phyloP scores from a whole-genome alignment of 2,797 vertebrate genomes.

The Pteronotus mesoamericanus region DNA sequence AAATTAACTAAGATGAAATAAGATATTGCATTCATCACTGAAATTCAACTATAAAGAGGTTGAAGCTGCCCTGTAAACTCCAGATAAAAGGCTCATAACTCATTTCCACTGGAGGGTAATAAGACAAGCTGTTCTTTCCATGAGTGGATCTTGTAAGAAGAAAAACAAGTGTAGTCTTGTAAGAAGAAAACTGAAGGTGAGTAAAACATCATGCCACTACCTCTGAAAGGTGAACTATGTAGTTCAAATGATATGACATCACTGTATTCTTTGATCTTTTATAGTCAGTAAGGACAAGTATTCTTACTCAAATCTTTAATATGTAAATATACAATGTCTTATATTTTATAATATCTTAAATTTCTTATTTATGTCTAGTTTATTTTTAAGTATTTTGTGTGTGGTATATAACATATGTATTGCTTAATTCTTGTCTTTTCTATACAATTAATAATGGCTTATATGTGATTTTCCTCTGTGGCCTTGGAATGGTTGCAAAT shows the following conservation, averaged over 20 bases:
- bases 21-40: constrained; percentile 47
- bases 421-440: neutral
- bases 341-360: neutral
- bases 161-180: constrained; percentile 33
- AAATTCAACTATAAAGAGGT: constrained; percentile 58
- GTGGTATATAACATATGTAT: neutral
- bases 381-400: neutral
- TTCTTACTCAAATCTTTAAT: neutral
- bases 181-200: constrained; percentile 43
- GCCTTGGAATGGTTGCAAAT: neutral
- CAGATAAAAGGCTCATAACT: constrained; percentile 61
- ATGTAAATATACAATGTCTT: neutral
- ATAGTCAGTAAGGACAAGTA: neutral
- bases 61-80: constrained; percentile 52
- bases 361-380: neutral
- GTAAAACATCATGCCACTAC: neutral
- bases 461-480: neutral
- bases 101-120: constrained; percentile 50
- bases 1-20: constrained; percentile 62
- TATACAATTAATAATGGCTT: neutral
- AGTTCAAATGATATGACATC: neutral
- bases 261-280: neutral
- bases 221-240: neutral
- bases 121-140: constrained; percentile 40
- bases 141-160: neutral